Evolutionary conservation across 2,888 invertebrate species (phyloP).

Genomic region (Acrobasis repandana): DNA sequence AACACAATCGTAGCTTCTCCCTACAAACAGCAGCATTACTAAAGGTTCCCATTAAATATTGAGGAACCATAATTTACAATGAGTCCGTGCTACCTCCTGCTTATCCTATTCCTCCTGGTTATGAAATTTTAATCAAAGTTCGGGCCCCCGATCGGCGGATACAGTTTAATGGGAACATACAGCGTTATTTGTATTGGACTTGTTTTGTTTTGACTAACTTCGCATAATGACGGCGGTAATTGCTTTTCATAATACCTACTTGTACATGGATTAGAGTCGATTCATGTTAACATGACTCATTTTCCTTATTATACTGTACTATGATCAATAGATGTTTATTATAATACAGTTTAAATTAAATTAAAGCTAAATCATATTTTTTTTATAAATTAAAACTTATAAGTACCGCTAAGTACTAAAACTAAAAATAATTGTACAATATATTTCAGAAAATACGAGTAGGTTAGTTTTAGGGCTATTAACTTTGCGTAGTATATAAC

Average conservation of each 20-base stretch:
- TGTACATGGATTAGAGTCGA: too few relatives aligned
- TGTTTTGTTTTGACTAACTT: slow-evolving; percentile 51
- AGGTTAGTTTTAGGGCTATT: too few relatives aligned
- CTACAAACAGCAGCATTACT: slow-evolving; percentile 40
- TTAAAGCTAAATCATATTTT: too few relatives aligned
- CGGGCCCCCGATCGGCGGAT: slow-evolving; percentile 54
- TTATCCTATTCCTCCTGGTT: slow-evolving; percentile 67
- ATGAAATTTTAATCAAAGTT: slow-evolving; percentile 81
- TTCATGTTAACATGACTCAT: too few relatives aligned
- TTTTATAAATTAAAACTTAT: too few relatives aligned
- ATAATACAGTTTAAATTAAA: too few relatives aligned
- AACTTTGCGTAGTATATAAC: too few relatives aligned
- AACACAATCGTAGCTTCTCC: not conserved
- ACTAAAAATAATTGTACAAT: too few relatives aligned
- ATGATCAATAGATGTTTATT: too few relatives aligned
- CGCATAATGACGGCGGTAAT: slow-evolving; percentile 31
- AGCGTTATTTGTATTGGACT: slow-evolving; percentile 50
- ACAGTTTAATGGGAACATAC: slow-evolving; percentile 59
- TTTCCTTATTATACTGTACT: too few relatives aligned
- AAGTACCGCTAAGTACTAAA: too few relatives aligned
- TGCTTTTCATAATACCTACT: slow-evolving; percentile 15
- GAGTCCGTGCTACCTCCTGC: slow-evolving; percentile 48
- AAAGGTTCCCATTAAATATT: slow-evolving; percentile 68
- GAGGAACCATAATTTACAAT: slow-evolving; percentile 67
- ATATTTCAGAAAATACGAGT: too few relatives aligned